Conservation (phyloP, 2,113 vertebrate species). For the Amphiprion ocellaris region DNA sequence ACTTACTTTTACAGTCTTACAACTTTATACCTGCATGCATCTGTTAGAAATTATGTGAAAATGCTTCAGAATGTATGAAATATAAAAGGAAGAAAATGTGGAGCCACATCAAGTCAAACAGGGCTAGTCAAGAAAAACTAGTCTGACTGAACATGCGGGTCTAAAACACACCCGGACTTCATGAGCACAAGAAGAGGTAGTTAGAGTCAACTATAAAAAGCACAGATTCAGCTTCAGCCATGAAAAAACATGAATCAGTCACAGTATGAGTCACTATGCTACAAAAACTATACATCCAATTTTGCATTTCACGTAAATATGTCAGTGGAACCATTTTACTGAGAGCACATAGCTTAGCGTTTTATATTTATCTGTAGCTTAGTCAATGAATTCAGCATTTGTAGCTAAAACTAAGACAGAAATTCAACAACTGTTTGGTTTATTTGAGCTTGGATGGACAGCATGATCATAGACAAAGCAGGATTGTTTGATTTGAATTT, state of each 20-base stretch:
- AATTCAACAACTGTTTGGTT: not conserved
- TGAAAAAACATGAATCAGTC: not conserved
- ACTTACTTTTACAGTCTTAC: too few relatives aligned
- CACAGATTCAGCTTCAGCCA: too few relatives aligned
- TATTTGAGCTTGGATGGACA: too few relatives aligned
- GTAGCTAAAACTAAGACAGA: not conserved
- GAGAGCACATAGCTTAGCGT: too few relatives aligned
- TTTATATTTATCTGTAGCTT: too few relatives aligned
- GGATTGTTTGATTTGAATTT: constrained; percentile 35
- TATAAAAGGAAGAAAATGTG: not conserved
- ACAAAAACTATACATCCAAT: not conserved
- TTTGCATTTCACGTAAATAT: not conserved
- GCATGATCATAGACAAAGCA: not conserved
- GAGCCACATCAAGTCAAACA: not conserved
- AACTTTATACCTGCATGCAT: not conserved
- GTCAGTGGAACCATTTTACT: not conserved
- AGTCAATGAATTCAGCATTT: not conserved
- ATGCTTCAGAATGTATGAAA: not conserved
- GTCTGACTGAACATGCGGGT: constrained; percentile 37
- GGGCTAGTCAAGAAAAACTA: constrained; percentile 69
- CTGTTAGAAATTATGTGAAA: not conserved
- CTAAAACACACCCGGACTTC: constrained; percentile 3
- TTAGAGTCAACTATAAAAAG: too few relatives aligned
- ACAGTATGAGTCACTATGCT: not conserved
- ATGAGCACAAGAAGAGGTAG: not conserved